These are phyloP conservation scores for Lamproptera curius DNA, from an alignment of 2,888 invertebrate species.

Conservation along the genomic window DNA sequence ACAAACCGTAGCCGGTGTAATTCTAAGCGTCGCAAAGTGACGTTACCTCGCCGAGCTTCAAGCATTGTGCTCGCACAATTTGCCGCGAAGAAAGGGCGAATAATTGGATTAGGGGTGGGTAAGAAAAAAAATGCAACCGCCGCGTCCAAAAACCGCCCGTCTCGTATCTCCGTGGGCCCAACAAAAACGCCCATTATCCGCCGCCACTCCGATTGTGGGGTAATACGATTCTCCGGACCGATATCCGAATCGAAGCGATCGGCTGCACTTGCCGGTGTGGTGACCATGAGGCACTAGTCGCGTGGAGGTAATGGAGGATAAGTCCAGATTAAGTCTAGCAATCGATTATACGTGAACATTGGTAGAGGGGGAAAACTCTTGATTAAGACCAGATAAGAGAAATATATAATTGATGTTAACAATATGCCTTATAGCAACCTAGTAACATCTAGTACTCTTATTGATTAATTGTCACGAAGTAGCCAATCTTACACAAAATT, in stretches of 20 bases:
- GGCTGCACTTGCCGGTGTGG: background rate
- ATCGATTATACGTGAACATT: no score
- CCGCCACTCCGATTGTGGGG: conserved; percentile 5
- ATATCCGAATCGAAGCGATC: conserved; percentile 2
- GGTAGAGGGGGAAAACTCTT: no score
- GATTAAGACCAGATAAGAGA: no score
- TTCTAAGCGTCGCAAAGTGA: no score
- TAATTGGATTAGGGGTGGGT: conserved; percentile 32
- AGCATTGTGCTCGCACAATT: conserved; percentile 27
- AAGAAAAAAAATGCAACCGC: conserved; percentile 31
- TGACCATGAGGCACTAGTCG: background rate
- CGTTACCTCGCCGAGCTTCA: no score
- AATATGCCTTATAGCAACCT: no score
- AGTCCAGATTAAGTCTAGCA: background rate
- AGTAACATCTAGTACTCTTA: no score
- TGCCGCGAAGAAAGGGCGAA: conserved; percentile 28
- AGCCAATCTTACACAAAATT: no score
- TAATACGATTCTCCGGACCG: conserved; percentile 12
- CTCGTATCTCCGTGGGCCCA: conserved; percentile 26
- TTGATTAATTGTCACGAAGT: no score
- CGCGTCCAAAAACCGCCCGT: conserved; percentile 23
- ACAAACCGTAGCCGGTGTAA: no score
- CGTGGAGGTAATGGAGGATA: background rate
- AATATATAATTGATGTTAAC: no score
- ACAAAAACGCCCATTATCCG: conserved; percentile 35